Evolutionary conservation across 2,113 vertebrate species (phyloP).

Genomic region (Craseonycteris thonglongyai): DNA sequence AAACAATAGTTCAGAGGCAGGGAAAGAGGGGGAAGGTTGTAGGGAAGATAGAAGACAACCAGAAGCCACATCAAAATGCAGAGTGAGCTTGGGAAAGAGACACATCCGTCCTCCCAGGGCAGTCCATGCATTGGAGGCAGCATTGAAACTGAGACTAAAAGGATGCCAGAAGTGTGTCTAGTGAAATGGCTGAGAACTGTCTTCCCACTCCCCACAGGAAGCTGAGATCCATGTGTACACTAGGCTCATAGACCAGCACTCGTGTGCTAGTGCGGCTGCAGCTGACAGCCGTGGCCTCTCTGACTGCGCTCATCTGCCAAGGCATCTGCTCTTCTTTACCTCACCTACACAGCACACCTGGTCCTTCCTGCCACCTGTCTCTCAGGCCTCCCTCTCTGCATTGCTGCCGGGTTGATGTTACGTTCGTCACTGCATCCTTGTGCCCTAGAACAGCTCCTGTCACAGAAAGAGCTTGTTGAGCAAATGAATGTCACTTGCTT

Average conservation of each 20-base stretch:
- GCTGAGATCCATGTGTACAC: accelerated
- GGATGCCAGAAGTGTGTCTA: background rate
- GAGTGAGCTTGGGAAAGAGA: background rate
- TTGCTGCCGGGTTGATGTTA: background rate
- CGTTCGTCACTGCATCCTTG: background rate
- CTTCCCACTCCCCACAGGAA: background rate
- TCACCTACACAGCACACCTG: accelerated
- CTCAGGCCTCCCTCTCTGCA: background rate
- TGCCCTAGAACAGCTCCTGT: background rate
- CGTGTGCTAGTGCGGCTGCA: background rate
- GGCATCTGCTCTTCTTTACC: background rate
- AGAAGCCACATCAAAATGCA: background rate
- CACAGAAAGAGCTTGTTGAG: background rate
- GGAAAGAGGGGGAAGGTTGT: background rate
- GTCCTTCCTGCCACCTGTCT: background rate
- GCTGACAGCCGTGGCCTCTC: background rate
- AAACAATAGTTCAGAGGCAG: background rate
- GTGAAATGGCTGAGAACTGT: background rate
- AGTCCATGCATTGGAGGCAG: background rate
- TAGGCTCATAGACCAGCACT: background rate
- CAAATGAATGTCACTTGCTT: background rate
- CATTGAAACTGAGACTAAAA: background rate
- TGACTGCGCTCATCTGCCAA: too few relatives aligned
- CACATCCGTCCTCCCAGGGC: background rate
- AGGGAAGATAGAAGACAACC: background rate